Base-by-base conservation (phyloP, 2,888 invertebrate genomes). In the Nymphalis urticae region DNA sequence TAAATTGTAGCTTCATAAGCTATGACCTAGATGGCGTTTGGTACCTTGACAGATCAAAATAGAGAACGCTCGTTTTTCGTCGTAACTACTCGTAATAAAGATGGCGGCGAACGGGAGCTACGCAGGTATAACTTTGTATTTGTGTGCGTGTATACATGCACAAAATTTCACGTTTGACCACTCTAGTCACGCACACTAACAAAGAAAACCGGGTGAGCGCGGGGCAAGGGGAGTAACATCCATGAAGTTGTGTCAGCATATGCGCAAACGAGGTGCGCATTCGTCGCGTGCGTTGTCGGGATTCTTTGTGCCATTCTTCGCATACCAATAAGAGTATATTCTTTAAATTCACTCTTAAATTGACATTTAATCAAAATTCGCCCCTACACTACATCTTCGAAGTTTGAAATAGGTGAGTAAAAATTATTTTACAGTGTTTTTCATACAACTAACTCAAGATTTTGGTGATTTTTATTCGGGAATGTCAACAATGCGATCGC, bases 301-400 rank as follows among this genome's bases (percentile, higher is more conserved):
- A 97, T 97, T 97, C 97, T 97, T 97, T 97, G 96, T 97, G 97
- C 96, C 97, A 97, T 97, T 97, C 97, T 96, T 96, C 95, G 96
- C 97, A 97, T 97, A 96, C 97, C 97, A 96, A 94, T 94, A 94
- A 94, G 94, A 94, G 94, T 94, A 94, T 93, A 94, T 94, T 94
- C 94, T 94, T 94, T 94, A 94, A 94, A 94, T 95, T 94, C 94
- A 94, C 94, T 94, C 93, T 90, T 90, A 94, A 94, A 94, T 94
- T 94, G 92, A 93, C 86, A 88, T 83, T 83, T 87, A 92, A 94
- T 93, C 94, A 94, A 94, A 95, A 94, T 94, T 94, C 93, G 92
- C 86, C 94, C 90, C 92, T 89, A 92, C 93, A 94, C 93, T 87
- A 93, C 94, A 93, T 92, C 93, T 93, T 93, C 93, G 87, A 91